Conservation (phyloP, 53 echinoderm and acorn worm species). For the Echinarachnius parma region DNA sequence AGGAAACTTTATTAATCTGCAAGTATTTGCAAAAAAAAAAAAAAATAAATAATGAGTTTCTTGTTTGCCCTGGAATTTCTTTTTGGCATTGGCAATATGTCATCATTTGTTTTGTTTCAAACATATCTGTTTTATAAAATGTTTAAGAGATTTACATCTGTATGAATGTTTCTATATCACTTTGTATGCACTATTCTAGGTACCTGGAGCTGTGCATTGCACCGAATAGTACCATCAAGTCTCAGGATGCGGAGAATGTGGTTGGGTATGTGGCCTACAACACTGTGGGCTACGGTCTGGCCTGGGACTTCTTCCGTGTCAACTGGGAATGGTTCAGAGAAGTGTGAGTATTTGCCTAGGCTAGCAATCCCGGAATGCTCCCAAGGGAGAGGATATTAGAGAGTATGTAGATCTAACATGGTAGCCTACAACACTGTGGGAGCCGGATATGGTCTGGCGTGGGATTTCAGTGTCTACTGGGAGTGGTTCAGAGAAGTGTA, state of each 20-base stretch:
- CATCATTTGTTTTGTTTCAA: too few species aligned
- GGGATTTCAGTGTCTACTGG: constrained; percentile 83
- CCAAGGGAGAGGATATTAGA: too few species aligned
- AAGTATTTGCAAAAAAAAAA: too few species aligned
- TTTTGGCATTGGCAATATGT: too few species aligned
- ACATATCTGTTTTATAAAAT: too few species aligned
- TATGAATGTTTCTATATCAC: too few species aligned
- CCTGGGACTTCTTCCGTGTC: constrained; percentile 81
- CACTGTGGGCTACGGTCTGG: constrained; percentile 65
- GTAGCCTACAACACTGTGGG: constrained; percentile 74
- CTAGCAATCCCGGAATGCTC: too few species aligned
- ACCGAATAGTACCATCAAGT: constrained; percentile 17
- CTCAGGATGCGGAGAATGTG: constrained; percentile 55
- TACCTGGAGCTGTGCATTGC: constrained; percentile 59
- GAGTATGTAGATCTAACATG: too few species aligned
- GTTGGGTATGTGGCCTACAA: constrained; percentile 49
- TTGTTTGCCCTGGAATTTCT: too few species aligned
- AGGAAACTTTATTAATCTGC: too few species aligned
- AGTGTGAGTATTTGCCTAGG: constrained; percentile 68
- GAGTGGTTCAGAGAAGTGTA: constrained; percentile 55
- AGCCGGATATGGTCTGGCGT: constrained; percentile 61
- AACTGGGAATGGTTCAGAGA: constrained; percentile 62
- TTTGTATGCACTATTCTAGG: constrained; percentile 36
- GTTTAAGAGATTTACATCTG: too few species aligned
- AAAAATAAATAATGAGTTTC: too few species aligned